Base-by-base conservation (phyloP, 2,888 invertebrate species). In the Phlogophora meticulosa region DNA sequence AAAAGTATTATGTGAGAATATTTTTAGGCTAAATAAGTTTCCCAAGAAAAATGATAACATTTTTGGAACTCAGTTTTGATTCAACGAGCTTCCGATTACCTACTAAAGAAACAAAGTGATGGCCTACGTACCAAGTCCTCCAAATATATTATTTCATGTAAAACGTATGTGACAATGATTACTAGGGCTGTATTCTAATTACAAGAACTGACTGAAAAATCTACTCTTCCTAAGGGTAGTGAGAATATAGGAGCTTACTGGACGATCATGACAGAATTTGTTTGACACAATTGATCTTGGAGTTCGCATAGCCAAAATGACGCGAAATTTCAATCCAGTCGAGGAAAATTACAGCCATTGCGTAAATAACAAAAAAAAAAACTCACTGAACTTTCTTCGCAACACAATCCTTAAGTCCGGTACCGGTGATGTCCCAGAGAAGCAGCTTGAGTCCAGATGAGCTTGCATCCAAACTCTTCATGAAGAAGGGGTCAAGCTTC, bases 371-470 rank as follows among this genome's bases (percentile, higher is more conserved):
- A 7, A 42, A 20, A 4, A 1, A n/a, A 5, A 17, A 5, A 59
- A 91, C 91, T 89, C 83, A 93, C 93, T 84, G 58, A 0, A 88
- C 43, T 78, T 87, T 91, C 63, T 88, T 89, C 1, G 81, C 77
- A 5, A 77, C 7, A 63, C 90, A 91, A 13, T 85, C 71, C 24
- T 84, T 88, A 2, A 93, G 73, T 9, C 92, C 92, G 1, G 71
- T 87, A 2, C 86, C 77, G 1, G 70, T 81, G 0, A 87, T 53
- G 24, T 93, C 87, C 9, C 66, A 77, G 0, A 93, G 17, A 0
- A 80, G 15, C 1, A 93, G 74, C 7, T 85, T 88, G 4, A 93
- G 76, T 7, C 68, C 63, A 0, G 60, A 13, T 0, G 88, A 75
- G 15, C 87, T 86, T 1, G 87, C 88, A 46, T 92, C 88, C 2